Evolutionary conservation across 2,113 vertebrate genomes (phyloP), one percentile per base, ranked within the genome.

Genomic region (Alethe diademata): DNA sequence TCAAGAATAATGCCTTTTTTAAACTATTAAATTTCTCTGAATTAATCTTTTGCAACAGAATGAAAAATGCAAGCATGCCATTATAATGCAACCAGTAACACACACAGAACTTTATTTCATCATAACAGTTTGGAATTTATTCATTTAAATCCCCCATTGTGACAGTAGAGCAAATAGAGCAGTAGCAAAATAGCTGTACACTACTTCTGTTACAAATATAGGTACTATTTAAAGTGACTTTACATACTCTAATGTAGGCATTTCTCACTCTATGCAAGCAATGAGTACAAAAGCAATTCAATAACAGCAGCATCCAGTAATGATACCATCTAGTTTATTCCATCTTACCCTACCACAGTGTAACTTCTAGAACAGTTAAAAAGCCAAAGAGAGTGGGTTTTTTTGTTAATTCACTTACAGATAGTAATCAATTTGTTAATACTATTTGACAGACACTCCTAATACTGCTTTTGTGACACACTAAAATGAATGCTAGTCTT

Each of bases 131-230:
- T 88, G 40, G 76, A 94, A 93, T 97, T 98, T 97, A 97, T 98
- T 97, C 79, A 97, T 72, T 96, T 95, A 94, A 87, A 88, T 95
- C 82, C 78, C 90, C 80, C 73, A 86, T 94, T 96, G 91, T 93
- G 84, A 97, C 88, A 96, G 14, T 40, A 40, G 40, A 40, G 40
- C 40, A 40, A 40, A 40, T 40, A 40, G 43, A 83, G 75, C 56
- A 97, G 85, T 97, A 97, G 97, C 86, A 97, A 98, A 98, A 97
- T 97, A 97, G 75, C 94, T 96, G 93, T 98, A 97, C 62, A 96
- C 96, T 97, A 97, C 94, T 97, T 98, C 94, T 96, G 85, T 95
- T 97, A 97, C 96, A 98, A 98, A 98, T 97, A 97, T 94, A 98
- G 96, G 96, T 86, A 96, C 78, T 97, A 97, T 96, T 96, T 96